Evolutionary conservation across 2,797 vertebrate genomes (phyloP).

Genomic region (Spinus pinus): DNA sequence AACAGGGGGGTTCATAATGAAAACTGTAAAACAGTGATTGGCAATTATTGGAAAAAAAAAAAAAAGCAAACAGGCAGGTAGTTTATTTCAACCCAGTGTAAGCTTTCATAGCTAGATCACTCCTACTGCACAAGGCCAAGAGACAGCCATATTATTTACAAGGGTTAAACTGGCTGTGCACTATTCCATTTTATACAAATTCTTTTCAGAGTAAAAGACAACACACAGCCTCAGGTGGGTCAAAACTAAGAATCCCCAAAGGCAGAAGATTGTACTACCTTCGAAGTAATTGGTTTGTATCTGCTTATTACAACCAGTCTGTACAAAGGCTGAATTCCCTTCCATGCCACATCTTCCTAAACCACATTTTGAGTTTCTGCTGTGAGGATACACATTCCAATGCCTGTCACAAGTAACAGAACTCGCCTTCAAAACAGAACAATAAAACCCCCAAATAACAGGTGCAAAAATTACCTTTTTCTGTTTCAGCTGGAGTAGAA

Average conservation of each 20-base stretch:
- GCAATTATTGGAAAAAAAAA: background rate
- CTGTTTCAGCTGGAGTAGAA: constrained; percentile 84
- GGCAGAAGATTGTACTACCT: background rate
- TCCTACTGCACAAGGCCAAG: background rate
- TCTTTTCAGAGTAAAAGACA: background rate
- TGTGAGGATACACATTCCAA: background rate
- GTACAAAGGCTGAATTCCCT: background rate
- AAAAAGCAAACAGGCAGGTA: background rate
- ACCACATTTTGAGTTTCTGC: background rate
- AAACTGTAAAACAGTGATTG: background rate
- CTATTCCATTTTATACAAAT: background rate
- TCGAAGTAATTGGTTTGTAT: background rate
- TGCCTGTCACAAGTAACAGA: accelerated
- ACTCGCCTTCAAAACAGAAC: background rate
- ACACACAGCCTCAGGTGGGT: background rate
- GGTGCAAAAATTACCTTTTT: constrained; percentile 82
- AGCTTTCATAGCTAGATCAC: background rate
- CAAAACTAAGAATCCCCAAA: background rate
- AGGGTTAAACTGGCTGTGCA: background rate
- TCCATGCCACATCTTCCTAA: background rate
- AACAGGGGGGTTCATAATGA: background rate
- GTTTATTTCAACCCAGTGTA: background rate
- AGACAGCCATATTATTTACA: background rate
- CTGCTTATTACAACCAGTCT: background rate
- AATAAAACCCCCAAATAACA: background rate